phyloP scores from a whole-genome alignment of 2,888 invertebrate species.

The Drosophila cyrtoloma region DNA sequence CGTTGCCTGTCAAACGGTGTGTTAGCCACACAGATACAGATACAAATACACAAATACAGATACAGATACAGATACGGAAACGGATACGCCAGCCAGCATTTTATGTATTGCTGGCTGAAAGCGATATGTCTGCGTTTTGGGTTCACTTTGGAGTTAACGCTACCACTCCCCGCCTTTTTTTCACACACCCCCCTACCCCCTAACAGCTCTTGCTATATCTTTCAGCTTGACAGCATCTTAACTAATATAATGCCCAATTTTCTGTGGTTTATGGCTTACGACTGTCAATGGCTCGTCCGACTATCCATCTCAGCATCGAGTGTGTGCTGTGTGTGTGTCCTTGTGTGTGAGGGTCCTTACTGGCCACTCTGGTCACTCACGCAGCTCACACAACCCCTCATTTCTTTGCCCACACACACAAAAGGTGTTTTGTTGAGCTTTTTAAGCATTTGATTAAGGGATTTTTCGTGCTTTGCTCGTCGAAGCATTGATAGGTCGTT shows the following conservation, averaged over 20 bases:
- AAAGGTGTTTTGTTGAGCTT: conserved; percentile 64
- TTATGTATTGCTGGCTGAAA: conserved; percentile 49
- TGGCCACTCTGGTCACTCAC: conserved; percentile 42
- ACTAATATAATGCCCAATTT: conserved; percentile 83
- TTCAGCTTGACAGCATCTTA: conserved; percentile 82
- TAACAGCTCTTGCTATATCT: conserved; percentile 57
- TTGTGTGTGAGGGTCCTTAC: conserved; percentile 13
- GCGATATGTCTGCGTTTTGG: conserved; percentile 55
- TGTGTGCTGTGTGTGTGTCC: conserved; percentile 6
- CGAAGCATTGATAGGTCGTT: conserved; percentile 77
- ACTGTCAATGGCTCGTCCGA: conserved; percentile 75
- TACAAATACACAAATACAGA: conserved; percentile 21
- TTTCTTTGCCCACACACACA: conserved; percentile 14
- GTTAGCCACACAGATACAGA: conserved; percentile 38
- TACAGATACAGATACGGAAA: conserved; percentile 42
- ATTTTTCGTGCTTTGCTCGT: conserved; percentile 50
- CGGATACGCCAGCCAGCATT: conserved; percentile 34
- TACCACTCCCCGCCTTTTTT: not conserved
- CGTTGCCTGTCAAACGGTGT: conserved; percentile 74
- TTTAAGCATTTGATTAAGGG: conserved; percentile 72
- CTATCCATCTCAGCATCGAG: conserved; percentile 65
- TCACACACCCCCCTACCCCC: conserved; percentile 2
- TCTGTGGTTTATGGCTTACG: conserved; percentile 83
- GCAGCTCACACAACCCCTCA: conserved; percentile 13
- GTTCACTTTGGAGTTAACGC: conserved; percentile 27